Evolutionary conservation across 2,113 vertebrate genomes (phyloP).

Genomic region (Craseonycteris thonglongyai): DNA sequence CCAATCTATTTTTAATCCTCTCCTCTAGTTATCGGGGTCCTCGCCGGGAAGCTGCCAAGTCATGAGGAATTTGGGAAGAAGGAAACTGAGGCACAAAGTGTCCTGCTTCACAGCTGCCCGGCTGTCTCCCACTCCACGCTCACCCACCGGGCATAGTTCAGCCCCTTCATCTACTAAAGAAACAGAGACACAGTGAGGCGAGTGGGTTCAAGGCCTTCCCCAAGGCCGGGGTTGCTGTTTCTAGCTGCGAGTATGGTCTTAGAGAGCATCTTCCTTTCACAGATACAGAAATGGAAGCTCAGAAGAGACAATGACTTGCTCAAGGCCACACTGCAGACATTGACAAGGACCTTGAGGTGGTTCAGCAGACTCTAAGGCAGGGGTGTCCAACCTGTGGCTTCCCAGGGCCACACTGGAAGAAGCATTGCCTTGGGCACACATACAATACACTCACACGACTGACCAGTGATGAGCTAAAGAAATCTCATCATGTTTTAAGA

Average conservation of each 20-base stretch:
- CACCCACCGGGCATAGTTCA: neutral
- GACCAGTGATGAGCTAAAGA: too few species aligned
- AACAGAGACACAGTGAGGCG: neutral
- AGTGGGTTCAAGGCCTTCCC: neutral
- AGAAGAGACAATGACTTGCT: neutral
- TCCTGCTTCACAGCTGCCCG: neutral
- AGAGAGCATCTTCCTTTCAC: neutral
- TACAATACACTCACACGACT: too few species aligned
- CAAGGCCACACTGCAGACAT: neutral
- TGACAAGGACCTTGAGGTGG: neutral
- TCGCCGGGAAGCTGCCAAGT: neutral
- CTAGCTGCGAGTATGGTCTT: neutral
- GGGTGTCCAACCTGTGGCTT: too few species aligned
- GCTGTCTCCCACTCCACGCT: neutral
- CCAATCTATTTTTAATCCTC: neutral
- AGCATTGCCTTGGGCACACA: too few species aligned
- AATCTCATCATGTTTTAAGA: too few species aligned
- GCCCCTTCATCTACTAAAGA: neutral
- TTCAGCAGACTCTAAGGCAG: neutral
- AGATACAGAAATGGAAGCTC: constrained; percentile 9
- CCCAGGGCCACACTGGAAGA: too few species aligned
- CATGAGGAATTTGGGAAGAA: neutral
- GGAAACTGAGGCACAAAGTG: neutral
- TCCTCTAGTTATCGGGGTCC: neutral
- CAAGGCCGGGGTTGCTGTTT: neutral